Evolutionary conservation across 2,888 invertebrate genomes (phyloP), one percentile per base, ranked within the genome.

Genomic region (Lycaena phlaeas): DNA sequence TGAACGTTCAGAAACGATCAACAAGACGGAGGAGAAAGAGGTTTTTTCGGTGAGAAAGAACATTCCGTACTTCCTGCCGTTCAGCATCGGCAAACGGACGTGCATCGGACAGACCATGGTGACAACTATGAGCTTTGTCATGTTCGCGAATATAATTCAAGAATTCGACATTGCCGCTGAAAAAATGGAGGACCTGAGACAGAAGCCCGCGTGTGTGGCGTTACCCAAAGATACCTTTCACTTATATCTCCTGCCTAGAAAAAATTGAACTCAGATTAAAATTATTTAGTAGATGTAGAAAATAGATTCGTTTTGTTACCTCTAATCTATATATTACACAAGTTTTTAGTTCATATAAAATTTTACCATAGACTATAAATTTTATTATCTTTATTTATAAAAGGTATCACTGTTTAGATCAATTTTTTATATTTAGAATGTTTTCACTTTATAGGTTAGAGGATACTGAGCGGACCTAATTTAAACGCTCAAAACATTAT

Each of bases 31-130:
- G 2, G 73, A 82, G 37, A 77, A 68, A 6, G 85, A 84, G 27
- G 58, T 74, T 0, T 52, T 69, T 0, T 65, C 79, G 0, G 73
- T 88, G 0, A 86, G 64, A 48, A 86, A 74, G 49, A 88, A 87
- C 52, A 86, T 88, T 6, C 87, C 92, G 0, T 90, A 93, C 60
- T 95, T 94, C 61, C 76, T 95, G 7, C 95, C 95, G 0, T 95
- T 95, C 70, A 93, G 94, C 59, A 92, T 93, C 29, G 95, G 95
- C 4, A 93, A 91, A 59, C 76, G 95, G n/a, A 93, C 94, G 0
- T 95, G 95, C 59, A 92, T 95, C 43, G 95, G 95, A 0, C 93
- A 94, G 57, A 90, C 90, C 27, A 71, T 95, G 34, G 92, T 95
- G 0, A 90, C 91, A 10, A 90, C 91, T 1, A 92, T 92, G 74